Evolutionary conservation across 1,140 invertebrate genomes (phyloP).

Genomic region (Spodoptera frugiperda): DNA sequence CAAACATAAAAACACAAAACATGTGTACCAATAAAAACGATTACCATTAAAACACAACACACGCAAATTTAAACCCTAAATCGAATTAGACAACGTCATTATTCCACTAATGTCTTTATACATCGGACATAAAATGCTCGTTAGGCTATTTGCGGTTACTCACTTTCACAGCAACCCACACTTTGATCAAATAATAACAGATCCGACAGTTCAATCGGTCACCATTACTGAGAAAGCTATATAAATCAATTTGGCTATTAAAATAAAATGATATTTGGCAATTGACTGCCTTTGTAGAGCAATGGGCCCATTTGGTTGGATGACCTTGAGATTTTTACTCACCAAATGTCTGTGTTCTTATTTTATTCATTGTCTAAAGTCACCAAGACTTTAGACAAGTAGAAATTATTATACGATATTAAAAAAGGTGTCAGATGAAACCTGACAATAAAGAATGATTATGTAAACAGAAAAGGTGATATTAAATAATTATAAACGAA

Average conservation of each 20-base stretch:
- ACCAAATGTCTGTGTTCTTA: neutral
- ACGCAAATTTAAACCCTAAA: neutral
- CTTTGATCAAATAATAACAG: slow-evolving; percentile 8
- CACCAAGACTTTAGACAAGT: too few species aligned
- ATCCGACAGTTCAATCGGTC: neutral
- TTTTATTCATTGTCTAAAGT: neutral
- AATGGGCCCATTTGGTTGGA: neutral
- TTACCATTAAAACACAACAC: neutral
- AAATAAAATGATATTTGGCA: slow-evolving; percentile 11
- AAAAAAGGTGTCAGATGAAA: too few species aligned
- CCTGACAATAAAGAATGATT: too few species aligned
- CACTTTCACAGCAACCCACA: slow-evolving; percentile 24
- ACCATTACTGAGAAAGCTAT: slow-evolving; percentile 29
- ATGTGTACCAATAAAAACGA: too few species aligned
- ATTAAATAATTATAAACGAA: too few species aligned
- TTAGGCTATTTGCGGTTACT: slow-evolving; percentile 5
- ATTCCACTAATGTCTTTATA: slow-evolving; percentile 13
- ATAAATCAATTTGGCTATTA: slow-evolving; percentile 24
- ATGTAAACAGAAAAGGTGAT: too few species aligned
- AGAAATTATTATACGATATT: too few species aligned
- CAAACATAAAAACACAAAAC: too few species aligned
- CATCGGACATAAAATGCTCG: slow-evolving; percentile 5
- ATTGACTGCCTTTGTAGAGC: slow-evolving; percentile 13
- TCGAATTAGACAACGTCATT: neutral
- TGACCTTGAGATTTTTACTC: neutral